Base-by-base conservation (phyloP, 2,113 vertebrate genomes). In the Anolis sagrei region DNA sequence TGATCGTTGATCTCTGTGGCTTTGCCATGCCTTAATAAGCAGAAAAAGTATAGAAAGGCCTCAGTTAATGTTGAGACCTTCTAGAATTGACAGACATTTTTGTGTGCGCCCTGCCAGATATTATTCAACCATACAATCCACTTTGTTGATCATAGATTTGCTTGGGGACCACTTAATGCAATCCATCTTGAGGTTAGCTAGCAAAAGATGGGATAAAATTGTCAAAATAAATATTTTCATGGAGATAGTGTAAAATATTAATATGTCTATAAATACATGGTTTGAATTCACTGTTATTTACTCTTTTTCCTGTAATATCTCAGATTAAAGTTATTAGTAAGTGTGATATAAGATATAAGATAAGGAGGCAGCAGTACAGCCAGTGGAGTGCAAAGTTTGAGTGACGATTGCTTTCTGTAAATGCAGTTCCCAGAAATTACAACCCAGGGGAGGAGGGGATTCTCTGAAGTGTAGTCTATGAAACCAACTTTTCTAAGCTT, bases 41-140 rank as follows among this genome's bases (percentile, higher is more conserved):
- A 87, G 84, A 81, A 79, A 48, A 70, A 88, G 32, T 51, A 34
- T 32, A 79, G 7, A 4, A 1, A 88, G 9, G 19, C 25, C 9
- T 80, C 44, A 18, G 10, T 66, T 64, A 27, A 88, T 68, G 64
- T 29, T 29, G 64, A 27, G 29, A 11, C 2, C 29, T 27, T 27
- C 25, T 68, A 27, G 29, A 68, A 68, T 1, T 68, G 64, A 58
- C 18, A 18, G 54, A 58, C 25, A 64, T 44, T 64, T 64, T 64
- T 64, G 16, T 18, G 11, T 68, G 64, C 64, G 7, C 29, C 64
- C 29, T 68, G 64, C 27, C 64, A n/a, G 25, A 68, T 68, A 27
- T 68, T 58, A 58, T 58, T 58, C 54, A 58, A 2, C 54, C 64
- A 66, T 25, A 25, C 64, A 29, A 66, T 14, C 51, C 51, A 64